Evolutionary conservation across 2,888 invertebrate genomes (phyloP).

Genomic region (Agrotis ipsilon): DNA sequence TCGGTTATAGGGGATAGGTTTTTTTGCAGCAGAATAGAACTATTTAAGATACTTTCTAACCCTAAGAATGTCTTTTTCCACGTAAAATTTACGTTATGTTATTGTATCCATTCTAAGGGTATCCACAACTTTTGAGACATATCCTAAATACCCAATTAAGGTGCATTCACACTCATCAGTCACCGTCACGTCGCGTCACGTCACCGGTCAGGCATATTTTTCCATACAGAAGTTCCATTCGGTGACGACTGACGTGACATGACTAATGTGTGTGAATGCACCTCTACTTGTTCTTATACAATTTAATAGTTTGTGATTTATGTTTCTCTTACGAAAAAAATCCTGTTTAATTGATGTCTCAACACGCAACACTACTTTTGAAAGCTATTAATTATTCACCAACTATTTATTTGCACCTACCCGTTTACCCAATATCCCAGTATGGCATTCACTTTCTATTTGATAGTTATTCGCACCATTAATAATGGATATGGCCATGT

Average conservation of each 20-base stretch:
- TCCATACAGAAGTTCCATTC: too few relatives aligned
- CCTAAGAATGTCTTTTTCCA: too few relatives aligned
- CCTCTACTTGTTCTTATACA: background rate
- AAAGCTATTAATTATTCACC: slow-evolving; percentile 35
- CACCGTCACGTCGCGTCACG: too few relatives aligned
- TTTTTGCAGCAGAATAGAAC: background rate
- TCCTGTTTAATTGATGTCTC: slow-evolving; percentile 28
- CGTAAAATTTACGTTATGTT: too few relatives aligned
- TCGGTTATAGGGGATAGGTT: background rate
- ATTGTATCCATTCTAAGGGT: too few relatives aligned
- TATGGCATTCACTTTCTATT: slow-evolving; percentile 58
- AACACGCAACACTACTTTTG: slow-evolving; percentile 33
- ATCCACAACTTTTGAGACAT: background rate
- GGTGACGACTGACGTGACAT: too few relatives aligned
- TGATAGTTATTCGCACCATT: slow-evolving; percentile 44
- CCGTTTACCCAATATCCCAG: slow-evolving; percentile 41
- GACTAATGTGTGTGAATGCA: too few relatives aligned
- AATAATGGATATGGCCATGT: slow-evolving; percentile 23
- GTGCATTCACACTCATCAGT: too few relatives aligned
- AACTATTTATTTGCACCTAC: slow-evolving; percentile 30
- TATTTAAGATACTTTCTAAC: too few relatives aligned
- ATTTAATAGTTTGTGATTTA: slow-evolving; percentile 10
- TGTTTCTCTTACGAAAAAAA: slow-evolving; percentile 5
- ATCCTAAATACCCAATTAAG: too few relatives aligned
- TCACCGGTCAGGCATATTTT: too few relatives aligned